These are phyloP conservation scores for Calliscelio sp. DNA, from an alignment of 2,888 invertebrate genomes.

Conservation along the genomic window DNA sequence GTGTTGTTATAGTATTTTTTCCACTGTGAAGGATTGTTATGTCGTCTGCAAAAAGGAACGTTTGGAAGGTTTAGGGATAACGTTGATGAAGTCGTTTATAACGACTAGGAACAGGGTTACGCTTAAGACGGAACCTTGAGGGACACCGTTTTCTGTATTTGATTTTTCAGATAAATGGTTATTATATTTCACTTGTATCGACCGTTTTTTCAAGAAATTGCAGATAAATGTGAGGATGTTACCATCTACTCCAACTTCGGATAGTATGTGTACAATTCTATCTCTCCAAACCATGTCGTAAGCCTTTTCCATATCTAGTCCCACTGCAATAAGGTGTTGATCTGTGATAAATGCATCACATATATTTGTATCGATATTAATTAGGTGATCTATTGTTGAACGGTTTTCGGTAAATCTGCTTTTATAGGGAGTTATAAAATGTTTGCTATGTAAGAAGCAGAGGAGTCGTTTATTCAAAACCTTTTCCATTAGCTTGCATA, in stretches of 20 bases:
- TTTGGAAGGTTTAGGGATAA: conserved; percentile 25
- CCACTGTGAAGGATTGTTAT: conserved; percentile 26
- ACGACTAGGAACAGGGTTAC: conserved; percentile 50
- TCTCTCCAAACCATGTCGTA: conserved; percentile 69
- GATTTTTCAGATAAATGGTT: conserved; percentile 3
- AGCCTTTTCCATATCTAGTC: conserved; percentile 71
- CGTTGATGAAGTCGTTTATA: conserved; percentile 33
- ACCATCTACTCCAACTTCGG: conserved; percentile 28
- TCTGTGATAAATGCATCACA: conserved; percentile 57
- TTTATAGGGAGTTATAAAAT: conserved; percentile 43
- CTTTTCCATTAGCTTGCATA: neutral
- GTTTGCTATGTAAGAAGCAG: conserved; percentile 27
- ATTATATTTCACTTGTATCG: conserved; percentile 69
- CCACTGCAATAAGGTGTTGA: conserved; percentile 60
- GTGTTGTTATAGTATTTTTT: conserved; percentile 13
- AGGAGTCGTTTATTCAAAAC: neutral
- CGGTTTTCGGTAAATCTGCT: conserved; percentile 45
- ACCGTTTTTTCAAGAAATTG: conserved; percentile 46
- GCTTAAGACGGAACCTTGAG: conserved; percentile 50
- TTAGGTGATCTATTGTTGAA: conserved; percentile 48
- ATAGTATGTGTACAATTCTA: conserved; percentile 19
- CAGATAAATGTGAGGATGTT: conserved; percentile 34
- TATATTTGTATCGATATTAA: conserved; percentile 46
- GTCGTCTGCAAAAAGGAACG: conserved; percentile 45
- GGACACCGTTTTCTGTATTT: conserved; percentile 46